These are phyloP conservation scores for Phortica magna DNA, from an alignment of 2,888 invertebrate genomes.

Conservation along the genomic window DNA sequence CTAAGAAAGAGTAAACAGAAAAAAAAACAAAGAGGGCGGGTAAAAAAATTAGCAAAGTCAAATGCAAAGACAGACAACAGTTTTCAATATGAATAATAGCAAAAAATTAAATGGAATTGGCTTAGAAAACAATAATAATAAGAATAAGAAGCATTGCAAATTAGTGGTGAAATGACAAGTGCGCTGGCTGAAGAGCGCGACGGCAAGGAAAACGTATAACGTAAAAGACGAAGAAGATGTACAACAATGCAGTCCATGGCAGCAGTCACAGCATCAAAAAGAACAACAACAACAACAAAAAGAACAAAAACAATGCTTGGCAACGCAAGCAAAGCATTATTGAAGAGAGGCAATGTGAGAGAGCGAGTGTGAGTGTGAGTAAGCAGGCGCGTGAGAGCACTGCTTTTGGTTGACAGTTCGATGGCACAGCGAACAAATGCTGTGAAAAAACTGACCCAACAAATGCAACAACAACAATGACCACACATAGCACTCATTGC, in stretches of 20 bases:
- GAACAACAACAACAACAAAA: slow-evolving; percentile 11
- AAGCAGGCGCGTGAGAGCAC: too few species aligned
- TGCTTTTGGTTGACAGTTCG: too few species aligned
- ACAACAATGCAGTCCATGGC: slow-evolving; percentile 31
- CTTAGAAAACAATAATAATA: slow-evolving; percentile 9
- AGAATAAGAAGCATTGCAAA: background rate
- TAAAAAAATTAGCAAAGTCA: background rate
- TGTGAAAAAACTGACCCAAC: background rate
- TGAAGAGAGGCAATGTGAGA: background rate
- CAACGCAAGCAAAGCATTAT: slow-evolving; percentile 13
- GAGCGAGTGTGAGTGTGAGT: background rate
- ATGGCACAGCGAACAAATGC: too few species aligned
- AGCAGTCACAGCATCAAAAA: slow-evolving; percentile 36
- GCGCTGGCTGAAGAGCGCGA: background rate
- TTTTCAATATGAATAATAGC: background rate
- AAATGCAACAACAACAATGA: background rate
- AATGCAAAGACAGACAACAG: background rate
- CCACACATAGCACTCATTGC: background rate
- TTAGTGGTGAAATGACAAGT: background rate
- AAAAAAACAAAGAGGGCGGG: too few species aligned
- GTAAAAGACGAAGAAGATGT: background rate
- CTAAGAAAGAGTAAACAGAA: background rate
- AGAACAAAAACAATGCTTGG: slow-evolving; percentile 31
- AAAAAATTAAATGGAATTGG: background rate
- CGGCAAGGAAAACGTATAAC: background rate